Evolutionary conservation across 2,888 invertebrate genomes (phyloP), one percentile per base, ranked within the genome.

Genomic region (Bombylius major): DNA sequence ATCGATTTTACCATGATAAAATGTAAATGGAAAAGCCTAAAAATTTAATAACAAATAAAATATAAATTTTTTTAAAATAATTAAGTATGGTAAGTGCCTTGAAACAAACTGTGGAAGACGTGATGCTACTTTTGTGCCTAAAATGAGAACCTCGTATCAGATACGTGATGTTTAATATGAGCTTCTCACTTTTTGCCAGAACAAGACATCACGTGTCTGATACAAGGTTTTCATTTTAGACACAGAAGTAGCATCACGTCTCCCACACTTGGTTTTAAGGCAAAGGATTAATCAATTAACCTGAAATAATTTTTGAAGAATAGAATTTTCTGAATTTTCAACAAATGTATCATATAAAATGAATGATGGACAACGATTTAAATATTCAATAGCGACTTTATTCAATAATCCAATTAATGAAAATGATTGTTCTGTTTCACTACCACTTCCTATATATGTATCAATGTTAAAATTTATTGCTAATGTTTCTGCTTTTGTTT

Each of bases 271-370:
- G n/a, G n/a, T n/a, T n/a, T n/a, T n/a, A n/a, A n/a, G n/a, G n/a
- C n/a, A n/a, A n/a, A n/a, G n/a, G n/a, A n/a, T n/a, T n/a, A 23
- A 23, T 23, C 23, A 33, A 34, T 59, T 53, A 58, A 71, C 72
- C 65, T 67, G 67, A 47, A 86, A 76, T 1, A 86, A 70, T 57
- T 77, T 76, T 68, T 82, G 78, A 61, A 85, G 67, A 12, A 85
- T 65, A 47, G 77, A 71, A 51, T 75, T 77, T 52, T 83, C 80
- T 45, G 76, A 75, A 5, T 75, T 70, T 66, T 81, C 79, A 1
- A 82, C 78, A 65, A 73, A 75, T 56, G 65, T 74, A 58, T 87
- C 86, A 62, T 86, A 86, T n/a, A 86, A 76, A 58, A 86, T 77
- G 4, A 82, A 76, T 3, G 84, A 80, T 1, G 79, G 79, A 64